Base-by-base conservation (phyloP, 2,888 invertebrate species). In the Hedychridium roseum region DNA sequence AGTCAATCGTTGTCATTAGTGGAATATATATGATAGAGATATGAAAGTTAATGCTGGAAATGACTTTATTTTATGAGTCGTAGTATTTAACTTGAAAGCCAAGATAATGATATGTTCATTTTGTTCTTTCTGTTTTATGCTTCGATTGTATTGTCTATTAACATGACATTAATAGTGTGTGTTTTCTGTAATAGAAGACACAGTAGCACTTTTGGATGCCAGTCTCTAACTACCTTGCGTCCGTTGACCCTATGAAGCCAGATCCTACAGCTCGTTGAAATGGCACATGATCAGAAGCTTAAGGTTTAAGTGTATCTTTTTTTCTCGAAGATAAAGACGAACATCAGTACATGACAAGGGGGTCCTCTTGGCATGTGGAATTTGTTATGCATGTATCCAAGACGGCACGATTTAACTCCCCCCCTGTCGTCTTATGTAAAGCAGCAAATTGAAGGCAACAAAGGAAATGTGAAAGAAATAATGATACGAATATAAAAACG, bases 351-450 rank as follows among this genome's bases (percentile, higher is more conserved):
- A 38, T 50, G 56, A 68, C 65, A 62, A 48, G 62, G 71, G 74
- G 73, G 71, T 72, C 75, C 73, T 76, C 78, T 77, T 77, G 78
- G 78, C 77, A 78, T 78, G 78, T 77, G 78, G 78, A 78, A 78
- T 78, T 77, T 78, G 78, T 78, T 78, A 78, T 78, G 78, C 78
- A 78, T 78, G 77, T 72, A 77, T 66, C 76, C 78, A 78, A 78
- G 74, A 74, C 63, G 78, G 74, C 67, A 61, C 56, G 65, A 68
- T 66, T 68, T 70, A 64, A 54, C 65, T n/a, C n/a, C 75, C 73
- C 76, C 69, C 69, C 72, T 71, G 74, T 68, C 66, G 64, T 59
- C 58, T 31, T 31, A 15, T 32, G 14, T 16, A 32, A 15, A 43
- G 50, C 44, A 55, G 47, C 56, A 52, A 59, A 48, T 57, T 47